Conservation (phyloP, 1,140 invertebrate species). For the Atta texana region DNA sequence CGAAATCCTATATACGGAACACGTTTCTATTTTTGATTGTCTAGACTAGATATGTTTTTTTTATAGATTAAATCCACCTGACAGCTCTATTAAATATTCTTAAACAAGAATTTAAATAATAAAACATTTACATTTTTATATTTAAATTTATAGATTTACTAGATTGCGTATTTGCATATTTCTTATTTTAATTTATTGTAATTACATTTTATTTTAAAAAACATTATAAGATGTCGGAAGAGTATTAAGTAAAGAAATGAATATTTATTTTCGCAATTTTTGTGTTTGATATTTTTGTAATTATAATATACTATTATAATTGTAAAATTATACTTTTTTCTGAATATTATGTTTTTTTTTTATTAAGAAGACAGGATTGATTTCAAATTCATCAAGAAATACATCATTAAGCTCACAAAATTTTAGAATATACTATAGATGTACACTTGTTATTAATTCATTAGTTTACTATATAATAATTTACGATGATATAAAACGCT, state of each 20-base stretch:
- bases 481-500: neutral
- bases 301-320: neutral
- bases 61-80: neutral
- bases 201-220: conserved; percentile 2
- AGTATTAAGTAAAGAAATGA: conserved; percentile 3
- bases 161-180: neutral
- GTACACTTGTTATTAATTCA: neutral
- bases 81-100: neutral
- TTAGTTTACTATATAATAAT: neutral
- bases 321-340: neutral
- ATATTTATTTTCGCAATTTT: neutral
- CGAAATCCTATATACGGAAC: neutral
- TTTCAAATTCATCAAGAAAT: conserved; percentile 7
- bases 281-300: neutral
- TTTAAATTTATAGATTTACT: neutral
- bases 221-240: neutral
- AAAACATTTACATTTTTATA: neutral
- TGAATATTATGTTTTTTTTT: neutral
- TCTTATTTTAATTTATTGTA: neutral
- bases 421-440: neutral
- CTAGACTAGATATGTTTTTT: neutral
- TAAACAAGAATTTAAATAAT: neutral
- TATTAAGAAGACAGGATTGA: neutral
- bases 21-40: neutral
- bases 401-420: neutral